Evolutionary conservation across 1,140 invertebrate genomes (phyloP).

Genomic region (Scaptodrosophila lebanonensis): DNA sequence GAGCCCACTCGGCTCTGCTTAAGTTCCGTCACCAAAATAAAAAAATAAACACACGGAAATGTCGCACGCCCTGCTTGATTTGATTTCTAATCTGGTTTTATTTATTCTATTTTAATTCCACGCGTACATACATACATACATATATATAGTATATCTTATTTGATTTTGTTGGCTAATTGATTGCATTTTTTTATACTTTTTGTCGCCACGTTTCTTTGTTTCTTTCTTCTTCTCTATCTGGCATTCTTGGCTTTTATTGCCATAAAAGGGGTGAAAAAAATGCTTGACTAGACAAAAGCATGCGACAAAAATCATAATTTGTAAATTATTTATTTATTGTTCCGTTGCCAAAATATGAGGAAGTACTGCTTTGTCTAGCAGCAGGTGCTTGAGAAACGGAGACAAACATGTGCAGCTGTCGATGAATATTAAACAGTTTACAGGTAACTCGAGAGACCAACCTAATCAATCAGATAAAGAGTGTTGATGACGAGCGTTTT

Average conservation of each 20-base stretch:
- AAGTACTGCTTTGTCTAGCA: constrained; percentile 28
- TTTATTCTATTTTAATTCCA: constrained; percentile 5
- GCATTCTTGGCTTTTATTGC: not conserved
- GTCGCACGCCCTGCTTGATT: constrained; percentile 25
- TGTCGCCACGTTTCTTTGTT: not conserved
- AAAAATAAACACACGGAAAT: constrained; percentile 31
- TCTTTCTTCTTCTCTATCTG: not conserved
- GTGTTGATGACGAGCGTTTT: too few species aligned
- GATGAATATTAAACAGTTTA: constrained; percentile 19
- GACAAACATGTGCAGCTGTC: not conserved
- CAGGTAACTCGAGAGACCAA: too few species aligned
- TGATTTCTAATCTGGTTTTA: constrained; percentile 36
- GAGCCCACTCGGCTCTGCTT: too few species aligned
- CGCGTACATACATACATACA: not conserved
- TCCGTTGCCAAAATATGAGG: constrained; percentile 41
- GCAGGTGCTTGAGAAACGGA: not conserved
- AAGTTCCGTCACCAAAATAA: too few species aligned
- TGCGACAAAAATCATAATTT: too few species aligned
- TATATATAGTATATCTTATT: constrained; percentile 18
- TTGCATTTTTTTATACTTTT: constrained; percentile 4
- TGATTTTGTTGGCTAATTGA: constrained; percentile 10
- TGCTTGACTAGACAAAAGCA: constrained; percentile 8
- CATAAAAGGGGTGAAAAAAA: not conserved
- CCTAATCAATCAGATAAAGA: too few species aligned
- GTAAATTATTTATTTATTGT: too few species aligned